Evolutionary conservation across 2,888 invertebrate genomes (phyloP), one percentile per base, ranked within the genome.

Genomic region (Colletes collaris): DNA sequence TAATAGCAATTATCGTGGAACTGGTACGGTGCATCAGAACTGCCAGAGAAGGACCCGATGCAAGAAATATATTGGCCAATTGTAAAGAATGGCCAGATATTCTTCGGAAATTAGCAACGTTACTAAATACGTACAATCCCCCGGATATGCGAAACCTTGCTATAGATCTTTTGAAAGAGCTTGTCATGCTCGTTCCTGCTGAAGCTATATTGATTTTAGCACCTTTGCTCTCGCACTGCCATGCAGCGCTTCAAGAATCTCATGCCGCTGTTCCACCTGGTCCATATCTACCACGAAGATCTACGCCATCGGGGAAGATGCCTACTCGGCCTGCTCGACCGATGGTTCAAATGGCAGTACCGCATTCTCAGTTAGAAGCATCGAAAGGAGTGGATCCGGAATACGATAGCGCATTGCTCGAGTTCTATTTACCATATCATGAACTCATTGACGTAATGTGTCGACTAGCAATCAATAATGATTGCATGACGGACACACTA

Each of bases 51-150:
- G 94, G 93, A 40, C 95, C 96, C 86, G 96, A 96, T 88, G 95
- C 96, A 5, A 93, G 96, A 60, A 95, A 95, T 76, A 93, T 96
- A 80, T 92, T 96, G 71, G 94, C 95, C 1, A 95, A 95, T 58
- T 96, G 96, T 82, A 98, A 98, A 93, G 98, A 98, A 89, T 96
- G 98, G 95, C 95, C 97, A 53, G 98, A 98, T 92, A 96, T 97
- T 16, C 94, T 97, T n/a, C 95, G 97, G 76, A 96, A 98, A 79
- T 93, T 98, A 82, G 96, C 98, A 49, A 97, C 98, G 0, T 94
- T 98, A 84, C 95, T 98, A 69, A 98, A 98, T 92, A 96, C 98
- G 13, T 98, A 97, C 91, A 97, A 97, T 90, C 97, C 98, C 52
- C 95, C 96, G 4, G 97, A 98, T 87, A 95, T 98, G 93, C 94